Conservation (phyloP, 2,113 vertebrate species). For the Grallaria varia region DNA sequence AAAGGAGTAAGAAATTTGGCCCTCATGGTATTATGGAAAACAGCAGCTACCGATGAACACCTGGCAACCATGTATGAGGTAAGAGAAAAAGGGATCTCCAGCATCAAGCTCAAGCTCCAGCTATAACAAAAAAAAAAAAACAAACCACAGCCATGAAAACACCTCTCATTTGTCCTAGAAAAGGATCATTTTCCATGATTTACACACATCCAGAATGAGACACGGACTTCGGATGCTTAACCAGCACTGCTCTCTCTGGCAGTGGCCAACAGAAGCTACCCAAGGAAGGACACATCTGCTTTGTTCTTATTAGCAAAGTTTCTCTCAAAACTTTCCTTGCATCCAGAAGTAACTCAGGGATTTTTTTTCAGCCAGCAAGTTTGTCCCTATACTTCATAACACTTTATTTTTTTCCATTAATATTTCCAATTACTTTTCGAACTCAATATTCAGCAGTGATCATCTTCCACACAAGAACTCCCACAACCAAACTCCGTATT, state of each 20-base stretch:
- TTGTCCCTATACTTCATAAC: neutral
- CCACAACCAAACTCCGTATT: neutral
- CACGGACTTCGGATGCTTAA: neutral
- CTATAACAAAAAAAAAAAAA: neutral
- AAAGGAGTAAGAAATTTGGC: neutral
- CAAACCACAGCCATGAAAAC: fast-evolving
- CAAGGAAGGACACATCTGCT: neutral
- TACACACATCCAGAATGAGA: neutral
- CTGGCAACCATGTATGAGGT: fast-evolving
- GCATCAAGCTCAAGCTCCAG: neutral
- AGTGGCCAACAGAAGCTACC: neutral
- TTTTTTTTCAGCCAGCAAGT: neutral
- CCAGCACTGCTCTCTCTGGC: neutral
- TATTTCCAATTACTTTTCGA: neutral
- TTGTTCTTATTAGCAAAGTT: neutral
- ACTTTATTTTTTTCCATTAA: neutral
- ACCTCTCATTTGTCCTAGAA: neutral
- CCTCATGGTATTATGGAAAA: neutral
- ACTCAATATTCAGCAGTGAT: neutral
- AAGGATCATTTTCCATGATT: neutral
- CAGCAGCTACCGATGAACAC: neutral
- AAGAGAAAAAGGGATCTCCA: neutral
- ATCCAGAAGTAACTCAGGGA: neutral
- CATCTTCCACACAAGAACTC: neutral
- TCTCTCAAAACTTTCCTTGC: neutral